Conservation (phyloP, 2,113 vertebrate species). For the Heliornis fulica region DNA sequence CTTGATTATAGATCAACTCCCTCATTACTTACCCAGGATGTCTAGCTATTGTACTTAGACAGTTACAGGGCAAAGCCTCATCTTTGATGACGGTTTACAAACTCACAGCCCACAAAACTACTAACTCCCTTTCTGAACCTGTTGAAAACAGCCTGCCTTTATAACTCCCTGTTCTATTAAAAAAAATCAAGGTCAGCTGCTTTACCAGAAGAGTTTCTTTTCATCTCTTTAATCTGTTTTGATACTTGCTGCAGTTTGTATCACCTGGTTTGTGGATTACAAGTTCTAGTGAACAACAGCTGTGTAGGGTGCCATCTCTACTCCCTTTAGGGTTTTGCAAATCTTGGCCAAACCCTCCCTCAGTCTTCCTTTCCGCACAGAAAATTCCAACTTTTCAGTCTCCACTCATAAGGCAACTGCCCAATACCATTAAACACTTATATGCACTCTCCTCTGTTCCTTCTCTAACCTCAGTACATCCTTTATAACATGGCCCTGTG, state of each 20-base stretch:
- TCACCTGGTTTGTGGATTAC: not conserved
- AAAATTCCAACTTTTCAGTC: not conserved
- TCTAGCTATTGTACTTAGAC: accelerated
- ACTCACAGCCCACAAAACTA: accelerated
- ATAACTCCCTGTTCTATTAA: accelerated
- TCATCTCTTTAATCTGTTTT: not conserved
- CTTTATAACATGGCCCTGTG: not conserved
- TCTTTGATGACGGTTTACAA: accelerated
- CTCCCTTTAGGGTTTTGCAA: not conserved
- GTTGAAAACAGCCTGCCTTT: too few relatives aligned
- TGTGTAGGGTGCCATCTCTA: not conserved
- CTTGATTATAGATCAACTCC: too few relatives aligned
- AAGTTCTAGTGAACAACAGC: not conserved
- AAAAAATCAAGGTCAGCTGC: not conserved
- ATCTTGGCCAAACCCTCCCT: not conserved
- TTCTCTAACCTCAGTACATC: not conserved
- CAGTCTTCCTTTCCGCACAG: not conserved
- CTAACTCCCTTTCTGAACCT: accelerated
- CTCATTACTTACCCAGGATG: accelerated
- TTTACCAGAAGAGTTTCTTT: not conserved
- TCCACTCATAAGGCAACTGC: not conserved
- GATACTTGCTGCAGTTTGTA: not conserved
- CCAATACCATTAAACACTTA: not conserved
- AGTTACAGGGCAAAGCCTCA: accelerated
- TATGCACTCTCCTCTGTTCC: not conserved